Conservation (phyloP, 2,113 vertebrate genomes). For the Manacus vitellinus region DNA sequence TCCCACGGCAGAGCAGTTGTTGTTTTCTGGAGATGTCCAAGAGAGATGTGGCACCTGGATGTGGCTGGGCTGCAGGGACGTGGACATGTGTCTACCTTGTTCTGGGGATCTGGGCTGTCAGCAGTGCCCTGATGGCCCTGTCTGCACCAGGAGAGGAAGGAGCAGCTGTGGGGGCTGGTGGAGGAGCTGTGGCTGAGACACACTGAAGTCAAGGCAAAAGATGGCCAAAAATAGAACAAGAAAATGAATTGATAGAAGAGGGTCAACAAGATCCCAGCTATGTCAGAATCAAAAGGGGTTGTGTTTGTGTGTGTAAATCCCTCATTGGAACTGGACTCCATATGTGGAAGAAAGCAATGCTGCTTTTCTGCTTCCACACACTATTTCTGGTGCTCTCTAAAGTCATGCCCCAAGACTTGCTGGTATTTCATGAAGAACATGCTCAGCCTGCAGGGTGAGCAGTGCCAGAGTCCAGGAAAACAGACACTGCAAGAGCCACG, state of each 20-base stretch:
- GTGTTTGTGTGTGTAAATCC: background rate
- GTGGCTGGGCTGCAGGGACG: background rate
- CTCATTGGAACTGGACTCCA: background rate
- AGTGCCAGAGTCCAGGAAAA: background rate
- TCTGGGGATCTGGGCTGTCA: accelerated
- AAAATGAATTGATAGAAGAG: background rate
- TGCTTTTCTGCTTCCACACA: background rate
- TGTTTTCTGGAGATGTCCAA: accelerated
- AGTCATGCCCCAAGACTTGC: background rate
- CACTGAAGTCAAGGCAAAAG: background rate
- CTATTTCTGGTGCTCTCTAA: conserved; percentile 26
- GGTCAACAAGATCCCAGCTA: background rate
- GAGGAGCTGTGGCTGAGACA: background rate
- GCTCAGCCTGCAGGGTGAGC: background rate
- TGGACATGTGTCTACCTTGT: accelerated
- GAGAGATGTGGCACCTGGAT: background rate
- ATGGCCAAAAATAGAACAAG: background rate
- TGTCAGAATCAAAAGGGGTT: background rate
- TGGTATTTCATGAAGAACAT: conserved; percentile 1
- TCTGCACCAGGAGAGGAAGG: background rate
- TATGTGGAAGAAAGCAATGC: background rate
- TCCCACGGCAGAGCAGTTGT: background rate
- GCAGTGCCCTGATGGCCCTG: accelerated
- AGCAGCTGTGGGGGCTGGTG: accelerated
- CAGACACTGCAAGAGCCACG: background rate